Evolutionary conservation across 2,888 invertebrate genomes (phyloP), one percentile per base, ranked within the genome.

Genomic region (Luffia ferchaultella): DNA sequence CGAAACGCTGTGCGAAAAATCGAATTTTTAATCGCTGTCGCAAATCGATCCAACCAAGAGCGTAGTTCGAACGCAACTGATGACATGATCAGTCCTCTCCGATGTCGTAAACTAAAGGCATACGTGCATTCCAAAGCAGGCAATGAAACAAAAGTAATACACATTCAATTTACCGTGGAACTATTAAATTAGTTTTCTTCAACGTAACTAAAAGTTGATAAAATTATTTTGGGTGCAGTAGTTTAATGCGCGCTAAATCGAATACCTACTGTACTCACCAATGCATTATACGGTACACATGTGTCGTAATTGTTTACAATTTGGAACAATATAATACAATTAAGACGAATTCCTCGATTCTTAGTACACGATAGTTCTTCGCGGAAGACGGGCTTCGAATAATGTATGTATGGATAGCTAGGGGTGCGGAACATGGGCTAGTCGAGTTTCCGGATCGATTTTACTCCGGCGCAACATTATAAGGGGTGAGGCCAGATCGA

Each of bases 301-400:
- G 69, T 67, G 7, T 9, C 68, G 70, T 69, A 73, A 69, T 70
- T 69, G n/a, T n/a, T 62, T 57, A 52, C 64, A 76, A 78, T 80
- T 75, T 62, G 60, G 61, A 73, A 77, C 77, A 68, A 80, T 79
- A 78, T 80, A 79, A n/a, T n/a, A n/a, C n/a, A n/a, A n/a, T n/a
- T n/a, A n/a, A n/a, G n/a, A n/a, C n/a, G n/a, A n/a, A n/a, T n/a
- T n/a, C n/a, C n/a, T n/a, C n/a, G n/a, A n/a, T n/a, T n/a, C n/a
- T n/a, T n/a, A n/a, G n/a, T n/a, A n/a, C n/a, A n/a, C n/a, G n/a
- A n/a, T n/a, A n/a, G n/a, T n/a, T n/a, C n/a, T n/a, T n/a, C n/a
- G 57, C 50, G 40, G 40, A 46, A 52, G 57, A 56, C 53, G 46
- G 45, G 18, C n/a, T 45, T 47, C 55, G 50, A 54, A 60, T 62